Conservation (phyloP, 2,888 invertebrate species). For the Heteromurus nitidus region DNA sequence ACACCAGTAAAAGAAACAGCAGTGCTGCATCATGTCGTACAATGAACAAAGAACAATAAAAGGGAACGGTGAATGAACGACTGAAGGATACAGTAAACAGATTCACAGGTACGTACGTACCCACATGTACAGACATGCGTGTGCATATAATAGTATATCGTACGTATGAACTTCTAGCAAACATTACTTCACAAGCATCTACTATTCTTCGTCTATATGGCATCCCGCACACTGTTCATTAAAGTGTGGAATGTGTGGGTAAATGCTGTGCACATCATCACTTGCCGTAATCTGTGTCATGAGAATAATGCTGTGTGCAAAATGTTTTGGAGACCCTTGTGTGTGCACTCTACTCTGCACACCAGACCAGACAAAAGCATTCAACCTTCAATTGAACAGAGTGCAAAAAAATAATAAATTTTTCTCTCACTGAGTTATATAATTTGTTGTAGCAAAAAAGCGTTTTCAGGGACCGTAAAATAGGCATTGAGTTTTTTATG, state of each 20-base stretch:
- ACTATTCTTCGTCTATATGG: not conserved
- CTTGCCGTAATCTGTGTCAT: slow-evolving; percentile 13
- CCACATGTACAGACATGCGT: not conserved
- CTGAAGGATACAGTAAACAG: slow-evolving; percentile 44
- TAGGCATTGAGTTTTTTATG: not conserved
- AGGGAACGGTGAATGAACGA: slow-evolving; percentile 65
- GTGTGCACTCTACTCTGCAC: not conserved
- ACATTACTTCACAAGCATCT: not conserved
- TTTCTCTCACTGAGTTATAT: not conserved
- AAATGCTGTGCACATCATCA: not conserved
- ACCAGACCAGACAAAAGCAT: not conserved
- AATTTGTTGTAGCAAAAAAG: not conserved
- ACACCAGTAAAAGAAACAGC: slow-evolving; percentile 61
- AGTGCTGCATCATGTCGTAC: slow-evolving; percentile 40
- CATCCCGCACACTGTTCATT: not conserved
- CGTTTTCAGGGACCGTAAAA: slow-evolving; percentile 19
- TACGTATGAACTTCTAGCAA: not conserved
- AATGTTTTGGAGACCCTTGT: not conserved
- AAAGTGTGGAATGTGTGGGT: no score
- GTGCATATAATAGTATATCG: not conserved
- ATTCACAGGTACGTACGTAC: not conserved
- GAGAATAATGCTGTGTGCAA: not conserved
- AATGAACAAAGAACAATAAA: slow-evolving; percentile 57
- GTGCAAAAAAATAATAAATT: not conserved
- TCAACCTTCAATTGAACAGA: not conserved